phyloP scores from a whole-genome alignment of 2,113 vertebrate species.

The Australoheros scitulus region DNA sequence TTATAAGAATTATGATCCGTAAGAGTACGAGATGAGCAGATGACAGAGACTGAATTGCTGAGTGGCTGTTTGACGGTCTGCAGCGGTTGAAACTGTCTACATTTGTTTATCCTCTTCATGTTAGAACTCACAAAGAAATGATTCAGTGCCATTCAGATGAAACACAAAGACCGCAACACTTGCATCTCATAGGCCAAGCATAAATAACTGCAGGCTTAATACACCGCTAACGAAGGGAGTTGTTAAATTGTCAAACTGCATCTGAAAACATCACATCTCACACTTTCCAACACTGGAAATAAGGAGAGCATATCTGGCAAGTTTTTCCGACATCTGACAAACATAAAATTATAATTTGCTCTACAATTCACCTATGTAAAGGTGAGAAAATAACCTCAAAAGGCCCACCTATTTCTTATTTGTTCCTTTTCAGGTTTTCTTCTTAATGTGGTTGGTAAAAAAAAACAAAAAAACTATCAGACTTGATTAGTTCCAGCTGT shows the following conservation, averaged over 20 bases:
- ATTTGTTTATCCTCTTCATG: not conserved
- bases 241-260: not conserved
- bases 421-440: not conserved
- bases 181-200: not conserved
- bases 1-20: not conserved
- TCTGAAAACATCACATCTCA: not conserved
- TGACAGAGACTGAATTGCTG: not conserved
- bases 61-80: not conserved
- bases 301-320: not conserved
- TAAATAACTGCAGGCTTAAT: not conserved
- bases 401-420: not conserved
- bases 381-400: not conserved
- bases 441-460: not conserved
- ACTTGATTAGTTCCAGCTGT: not conserved
- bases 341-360: no score
- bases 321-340: no score
- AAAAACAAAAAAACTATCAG: accelerated
- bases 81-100: not conserved
- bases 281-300: not conserved
- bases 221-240: not conserved
- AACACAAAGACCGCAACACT: not conserved
- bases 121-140: not conserved
- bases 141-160: constrained; percentile 10
- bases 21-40: not conserved
- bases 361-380: not conserved